These are phyloP conservation scores for Berghia stephanieae DNA, from an alignment of 1,140 invertebrate genomes.

Conservation along the genomic window DNA sequence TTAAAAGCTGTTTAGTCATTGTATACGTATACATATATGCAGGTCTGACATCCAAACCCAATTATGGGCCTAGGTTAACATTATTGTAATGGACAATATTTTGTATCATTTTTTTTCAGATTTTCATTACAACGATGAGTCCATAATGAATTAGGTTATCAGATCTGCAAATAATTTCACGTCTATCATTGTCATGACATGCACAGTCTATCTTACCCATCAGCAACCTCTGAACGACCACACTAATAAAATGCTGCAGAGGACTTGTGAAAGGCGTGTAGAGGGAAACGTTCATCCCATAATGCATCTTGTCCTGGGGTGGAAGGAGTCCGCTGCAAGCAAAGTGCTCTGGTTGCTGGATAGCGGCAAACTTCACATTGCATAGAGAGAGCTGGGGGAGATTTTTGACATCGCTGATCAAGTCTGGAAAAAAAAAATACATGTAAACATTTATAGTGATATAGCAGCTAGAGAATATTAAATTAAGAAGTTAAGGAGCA, in stretches of 20 bases:
- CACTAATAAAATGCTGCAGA: slow-evolving; percentile 88
- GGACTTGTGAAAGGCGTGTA: slow-evolving; percentile 96
- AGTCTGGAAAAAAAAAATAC: slow-evolving; percentile 19
- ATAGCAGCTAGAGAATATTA: no score
- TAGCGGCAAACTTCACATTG: neutral
- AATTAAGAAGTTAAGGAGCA: neutral
- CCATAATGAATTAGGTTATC: no score
- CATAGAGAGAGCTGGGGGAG: slow-evolving; percentile 13
- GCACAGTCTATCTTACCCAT: slow-evolving; percentile 17
- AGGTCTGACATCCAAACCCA: no score
- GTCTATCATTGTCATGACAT: no score
- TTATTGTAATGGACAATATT: no score
- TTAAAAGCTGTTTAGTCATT: no score
- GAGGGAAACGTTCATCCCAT: slow-evolving; percentile 81
- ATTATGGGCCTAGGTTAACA: no score
- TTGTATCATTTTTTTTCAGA: no score
- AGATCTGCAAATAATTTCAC: no score
- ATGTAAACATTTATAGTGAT: neutral
- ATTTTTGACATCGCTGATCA: slow-evolving; percentile 16
- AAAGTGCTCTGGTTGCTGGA: slow-evolving; percentile 42
- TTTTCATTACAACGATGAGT: no score
- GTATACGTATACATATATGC: no score
- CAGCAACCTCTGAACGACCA: slow-evolving; percentile 84
- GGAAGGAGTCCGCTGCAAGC: slow-evolving; percentile 36
- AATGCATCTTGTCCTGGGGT: slow-evolving; percentile 71